Evolutionary conservation across 2,113 vertebrate species (phyloP), one percentile per base, ranked within the genome.

Genomic region (Nettapus auritus): DNA sequence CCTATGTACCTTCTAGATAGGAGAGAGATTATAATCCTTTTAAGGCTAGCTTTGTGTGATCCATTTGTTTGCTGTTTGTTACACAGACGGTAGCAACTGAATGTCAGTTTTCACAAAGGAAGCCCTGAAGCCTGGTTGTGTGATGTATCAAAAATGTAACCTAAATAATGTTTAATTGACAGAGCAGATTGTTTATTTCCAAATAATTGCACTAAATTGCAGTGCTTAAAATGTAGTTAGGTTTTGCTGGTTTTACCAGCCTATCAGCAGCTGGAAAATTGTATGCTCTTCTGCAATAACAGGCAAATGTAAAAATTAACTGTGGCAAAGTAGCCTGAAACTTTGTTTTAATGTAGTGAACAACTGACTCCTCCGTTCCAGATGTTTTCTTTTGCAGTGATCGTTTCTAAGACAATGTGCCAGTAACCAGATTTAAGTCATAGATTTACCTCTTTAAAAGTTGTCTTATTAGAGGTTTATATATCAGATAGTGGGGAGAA

Each of bases 131-230:
- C 82, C 57, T 40, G 60, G 62, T 69, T 60, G 29, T 77, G 84
- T 67, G 87, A 91, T 67, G 29, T 85, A 87, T 89, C 64, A 86
- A 96, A 94, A 94, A 95, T 66, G 46, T 82, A 91, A 96, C 86
- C 83, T 95, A 97, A 97, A 93, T 89, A 97, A 94, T 94, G 83
- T 97, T 97, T 96, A 97, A 98, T 94, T 97, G 94, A 96, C 90
- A 95, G 88, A 95, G 69, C 79, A 66, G 89, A 94, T 97, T 97
- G 94, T 96, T 97, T 97, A 87, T 96, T 98, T 97, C 94, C 60
- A 66, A 96, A 96, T 97, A 96, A 95, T 96, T 96, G 88, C 76
- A 73, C 81, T 94, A 88, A 98, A 92, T 93, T 96, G 83, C 83
- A 88, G 76, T 96, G 93, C 89, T 97, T 95, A 96, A 96, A 97